Conservation (phyloP, 2,888 invertebrate species). For the Hoplodrina ambigua region DNA sequence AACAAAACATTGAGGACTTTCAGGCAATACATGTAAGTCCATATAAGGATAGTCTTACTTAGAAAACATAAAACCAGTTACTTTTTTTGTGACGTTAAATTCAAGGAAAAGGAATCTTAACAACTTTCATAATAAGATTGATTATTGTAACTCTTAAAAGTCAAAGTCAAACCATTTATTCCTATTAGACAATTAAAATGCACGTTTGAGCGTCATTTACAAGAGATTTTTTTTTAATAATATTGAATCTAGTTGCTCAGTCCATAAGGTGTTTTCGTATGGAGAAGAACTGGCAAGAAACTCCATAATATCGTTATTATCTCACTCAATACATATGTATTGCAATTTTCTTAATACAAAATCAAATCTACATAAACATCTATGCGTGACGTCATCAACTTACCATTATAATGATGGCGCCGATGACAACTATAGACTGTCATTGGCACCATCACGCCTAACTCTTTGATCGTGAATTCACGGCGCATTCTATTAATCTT, state of each 20-base stretch:
- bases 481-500: constrained; percentile 4
- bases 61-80: constrained; percentile 4
- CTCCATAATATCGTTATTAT: no score
- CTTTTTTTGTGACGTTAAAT: neutral
- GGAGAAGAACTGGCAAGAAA: no score
- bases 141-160: no score
- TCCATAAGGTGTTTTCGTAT: no score
- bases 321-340: neutral
- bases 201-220: no score
- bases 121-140: neutral
- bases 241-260: no score
- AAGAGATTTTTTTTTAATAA: no score
- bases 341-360: neutral
- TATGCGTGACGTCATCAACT: no score
- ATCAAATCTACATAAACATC: neutral
- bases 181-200: no score
- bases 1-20: neutral
- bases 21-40: neutral
- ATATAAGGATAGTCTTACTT: no score
- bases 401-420: constrained; percentile 9
- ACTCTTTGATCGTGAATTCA: constrained; percentile 8
- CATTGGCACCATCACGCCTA: neutral
- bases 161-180: no score
- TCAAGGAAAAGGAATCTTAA: neutral
- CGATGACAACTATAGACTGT: constrained; percentile 7